phyloP scores from a whole-genome alignment of 1,140 invertebrate genomes.

The Lepidurus packardi region DNA sequence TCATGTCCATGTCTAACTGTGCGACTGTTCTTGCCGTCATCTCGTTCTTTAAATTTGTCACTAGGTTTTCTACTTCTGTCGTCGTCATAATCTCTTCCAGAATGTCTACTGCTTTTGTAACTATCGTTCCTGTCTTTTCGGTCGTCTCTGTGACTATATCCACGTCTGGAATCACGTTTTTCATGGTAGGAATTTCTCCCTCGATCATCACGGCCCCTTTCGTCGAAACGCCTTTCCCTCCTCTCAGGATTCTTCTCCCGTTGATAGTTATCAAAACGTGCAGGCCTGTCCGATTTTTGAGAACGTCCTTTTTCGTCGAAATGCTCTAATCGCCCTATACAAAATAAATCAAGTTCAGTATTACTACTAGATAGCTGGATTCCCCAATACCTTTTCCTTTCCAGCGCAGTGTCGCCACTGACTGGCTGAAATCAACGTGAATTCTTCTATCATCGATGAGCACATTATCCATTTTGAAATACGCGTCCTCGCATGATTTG shows the following conservation, averaged over 20 bases:
- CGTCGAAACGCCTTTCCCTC: not conserved
- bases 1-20: not conserved
- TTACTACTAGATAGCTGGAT: not conserved
- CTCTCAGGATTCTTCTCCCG: not conserved
- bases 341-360: not conserved
- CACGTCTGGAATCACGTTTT: not conserved
- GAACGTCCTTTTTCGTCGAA: slow-evolving; percentile 29
- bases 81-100: not conserved
- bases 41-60: not conserved
- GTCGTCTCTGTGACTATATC: not conserved
- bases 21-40: not conserved
- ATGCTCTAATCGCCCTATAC: slow-evolving; percentile 11
- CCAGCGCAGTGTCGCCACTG: slow-evolving; percentile 88
- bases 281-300: not conserved
- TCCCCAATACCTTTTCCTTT: slow-evolving; percentile 59
- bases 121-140: not conserved
- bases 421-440: slow-evolving; percentile 99
- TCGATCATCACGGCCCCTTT: not conserved
- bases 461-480: slow-evolving; percentile 99
- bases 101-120: not conserved
- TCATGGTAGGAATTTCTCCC: not conserved
- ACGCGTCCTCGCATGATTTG: slow-evolving; percentile 93
- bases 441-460: slow-evolving; percentile 97
- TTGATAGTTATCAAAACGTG: not conserved
- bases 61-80: not conserved